Evolutionary conservation across 2,888 invertebrate genomes (phyloP).

Genomic region (Miltochrista miniata): DNA sequence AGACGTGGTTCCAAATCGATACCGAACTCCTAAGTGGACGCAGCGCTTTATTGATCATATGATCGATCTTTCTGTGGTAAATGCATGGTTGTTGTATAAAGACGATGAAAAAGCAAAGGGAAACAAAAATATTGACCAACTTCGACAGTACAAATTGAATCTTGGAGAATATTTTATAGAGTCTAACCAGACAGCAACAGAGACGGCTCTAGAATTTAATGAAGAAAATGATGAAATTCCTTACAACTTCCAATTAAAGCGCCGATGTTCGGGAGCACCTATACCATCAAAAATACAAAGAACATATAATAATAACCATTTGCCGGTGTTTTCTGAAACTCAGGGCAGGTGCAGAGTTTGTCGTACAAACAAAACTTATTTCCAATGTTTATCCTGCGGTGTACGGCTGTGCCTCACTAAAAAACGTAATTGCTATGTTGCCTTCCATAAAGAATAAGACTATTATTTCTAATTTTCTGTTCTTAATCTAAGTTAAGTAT

Average conservation of each 20-base stretch:
- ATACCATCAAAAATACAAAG: background rate
- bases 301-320: background rate
- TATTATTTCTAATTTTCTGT: no score
- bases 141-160: background rate
- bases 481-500: no score
- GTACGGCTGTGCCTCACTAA: constrained; percentile 3
- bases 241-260: background rate
- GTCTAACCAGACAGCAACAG: background rate
- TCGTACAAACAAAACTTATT: constrained; percentile 1
- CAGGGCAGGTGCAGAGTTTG: constrained; percentile 2
- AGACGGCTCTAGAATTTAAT: background rate
- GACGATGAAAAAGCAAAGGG: background rate
- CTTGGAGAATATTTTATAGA: background rate
- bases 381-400: constrained; percentile 3
- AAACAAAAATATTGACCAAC: background rate
- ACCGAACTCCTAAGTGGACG: background rate
- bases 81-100: background rate
- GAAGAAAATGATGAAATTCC: background rate
- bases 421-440: constrained; percentile 3
- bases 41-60: background rate
- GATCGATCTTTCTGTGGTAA: background rate
- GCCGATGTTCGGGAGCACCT: background rate
- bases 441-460: constrained; percentile 1
- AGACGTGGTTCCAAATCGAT: constrained; percentile 12
- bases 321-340: background rate